Evolutionary conservation across 2,888 invertebrate genomes (phyloP), one percentile per base, ranked within the genome.

Genomic region (Lasioglossum pauxillum): DNA sequence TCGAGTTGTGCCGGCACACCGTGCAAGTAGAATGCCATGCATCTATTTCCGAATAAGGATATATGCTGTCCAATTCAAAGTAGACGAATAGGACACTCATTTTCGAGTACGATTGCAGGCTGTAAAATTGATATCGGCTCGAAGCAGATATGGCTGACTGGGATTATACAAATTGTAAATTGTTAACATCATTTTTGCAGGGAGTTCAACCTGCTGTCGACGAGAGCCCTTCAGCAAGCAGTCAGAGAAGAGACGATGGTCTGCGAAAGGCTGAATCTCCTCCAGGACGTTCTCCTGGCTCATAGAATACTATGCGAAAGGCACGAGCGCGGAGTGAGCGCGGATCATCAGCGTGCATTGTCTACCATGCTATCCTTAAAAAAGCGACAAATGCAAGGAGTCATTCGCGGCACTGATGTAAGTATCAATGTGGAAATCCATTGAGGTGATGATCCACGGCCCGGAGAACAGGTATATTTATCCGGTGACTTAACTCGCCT

Each of bases 371-470:
- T 97, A 57, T 96, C 96, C 3, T 94, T 97, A 78, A 97, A 97
- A 91, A 96, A 96, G 89, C 94, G 96, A 75, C 96, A 96, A 93
- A 96, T 97, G 93, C 97, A 97, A 92, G 96, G 96, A 2, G 96
- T 96, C 16, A 96, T 97, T 86, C 95, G 96, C 78, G 97, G 96
- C 41, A 96, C 96, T 71, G 96, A 96, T 93, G 96, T 96, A 94
- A 78, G 89, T 89, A 69, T 69, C 10, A 38, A 38, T 35, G 12
- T 38, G 35, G 8, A 67, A 35, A 57, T 80, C 71, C 69, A 57
- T 44, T 14, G 10, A 53, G 27, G 27, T 38, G 82, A 82, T 77
- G 84, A 84, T 84, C 64, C 57, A 82, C 46, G 46, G 69, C 10
- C 57, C 44, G 38, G 67, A 73, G 46, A 41, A 77, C 35, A 60